Base-by-base conservation (phyloP, 2,113 vertebrate genomes). In the Murina feae region DNA sequence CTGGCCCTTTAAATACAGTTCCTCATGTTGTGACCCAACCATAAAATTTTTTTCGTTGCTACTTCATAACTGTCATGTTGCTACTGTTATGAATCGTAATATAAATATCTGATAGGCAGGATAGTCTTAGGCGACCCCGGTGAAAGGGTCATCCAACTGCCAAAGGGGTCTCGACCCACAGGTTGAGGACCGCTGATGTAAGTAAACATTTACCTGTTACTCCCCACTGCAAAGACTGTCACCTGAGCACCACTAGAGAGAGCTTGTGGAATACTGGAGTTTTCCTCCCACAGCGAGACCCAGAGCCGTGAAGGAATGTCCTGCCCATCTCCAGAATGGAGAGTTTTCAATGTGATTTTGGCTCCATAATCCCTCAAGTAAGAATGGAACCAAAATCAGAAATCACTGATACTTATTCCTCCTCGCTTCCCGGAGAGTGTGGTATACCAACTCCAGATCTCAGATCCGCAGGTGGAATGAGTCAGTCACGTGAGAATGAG, bases 331-430 rank as follows among this genome's bases (percentile, higher is more conserved):
- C 63, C 37, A 51, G 9, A 30, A 82, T 23, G 28, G 44, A 6
- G 55, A 68, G 25, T n/a, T 72, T 83, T 82, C 32, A 35, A 20
- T 74, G 71, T 66, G 39, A 58, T 39, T 37, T 49, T 6, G 60
- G 78, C 4, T 84, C 51, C 44, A 21, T 66, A 9, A 35, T 51
- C 90, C 39, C 44, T 65, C 32, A 14, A 9, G 72, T 47, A 35
- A 89, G 37, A 60, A n/a, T 69, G 66, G 83, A 93, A 25, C 72
- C 28, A 21, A 49, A 42, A 30, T 78, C 76, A 63, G 39, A 92
- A 47, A n/a, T 5, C 1, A 17, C 6, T 71, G 65, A 17, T 87
- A 18, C 37, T 75, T 66, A 47, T 9, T 80, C 66, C 35, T 16
- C 13, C 66, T 80, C 66, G 69, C 80, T 87, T 84, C 71, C 78